These are phyloP conservation scores for Magallana nippona DNA, from an alignment of 2,888 invertebrate genomes.

Conservation along the genomic window DNA sequence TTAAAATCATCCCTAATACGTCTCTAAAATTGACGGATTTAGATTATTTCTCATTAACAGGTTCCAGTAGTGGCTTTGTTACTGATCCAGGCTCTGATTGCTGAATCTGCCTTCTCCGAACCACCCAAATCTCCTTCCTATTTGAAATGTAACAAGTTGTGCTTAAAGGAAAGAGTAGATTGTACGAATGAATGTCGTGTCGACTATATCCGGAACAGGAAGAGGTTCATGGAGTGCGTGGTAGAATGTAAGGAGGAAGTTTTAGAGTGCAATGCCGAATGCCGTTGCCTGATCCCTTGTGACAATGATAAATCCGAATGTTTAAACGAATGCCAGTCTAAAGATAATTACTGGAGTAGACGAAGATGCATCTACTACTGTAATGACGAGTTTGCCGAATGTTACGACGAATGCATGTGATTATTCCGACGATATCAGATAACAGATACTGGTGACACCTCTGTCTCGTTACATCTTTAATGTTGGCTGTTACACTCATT, in stretches of 20 bases:
- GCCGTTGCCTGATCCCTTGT: not conserved
- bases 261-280: not conserved
- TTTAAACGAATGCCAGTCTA: not conserved
- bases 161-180: not conserved
- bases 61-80: not conserved
- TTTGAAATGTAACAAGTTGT: not conserved
- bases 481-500: not conserved
- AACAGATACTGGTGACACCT: not conserved
- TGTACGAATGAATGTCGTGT: slow-evolving; percentile 19
- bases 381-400: not conserved
- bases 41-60: not conserved
- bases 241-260: not conserved
- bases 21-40: not conserved
- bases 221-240: not conserved
- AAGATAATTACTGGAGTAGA: not conserved
- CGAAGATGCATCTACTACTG: not conserved
- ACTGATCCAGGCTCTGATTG: not conserved
- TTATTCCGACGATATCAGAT: not conserved
- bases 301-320: not conserved
- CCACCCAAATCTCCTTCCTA: not conserved
- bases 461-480: not conserved
- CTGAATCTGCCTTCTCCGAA: not conserved
- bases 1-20: no score
- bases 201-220: not conserved
- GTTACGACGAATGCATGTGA: not conserved